Evolutionary conservation across 2,797 vertebrate genomes (phyloP).

Genomic region (Capromys pilorides): DNA sequence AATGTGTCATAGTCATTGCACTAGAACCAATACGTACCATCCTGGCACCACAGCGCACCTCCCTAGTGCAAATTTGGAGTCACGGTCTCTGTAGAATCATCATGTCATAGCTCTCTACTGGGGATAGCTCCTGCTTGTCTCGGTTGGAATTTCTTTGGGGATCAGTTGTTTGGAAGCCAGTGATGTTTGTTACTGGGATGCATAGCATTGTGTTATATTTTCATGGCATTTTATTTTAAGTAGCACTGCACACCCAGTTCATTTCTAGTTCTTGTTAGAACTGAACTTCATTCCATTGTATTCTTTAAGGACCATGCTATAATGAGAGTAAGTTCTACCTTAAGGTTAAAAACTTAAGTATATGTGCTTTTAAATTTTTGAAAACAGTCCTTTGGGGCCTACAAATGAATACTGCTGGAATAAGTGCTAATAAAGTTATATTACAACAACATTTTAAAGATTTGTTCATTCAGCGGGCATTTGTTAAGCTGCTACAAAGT

Average conservation of each 20-base stretch:
- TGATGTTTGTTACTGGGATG: constrained; percentile 60
- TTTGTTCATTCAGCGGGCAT: neutral
- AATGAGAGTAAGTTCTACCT: constrained; percentile 54
- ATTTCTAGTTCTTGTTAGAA: constrained; percentile 70
- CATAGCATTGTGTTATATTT: constrained; percentile 38
- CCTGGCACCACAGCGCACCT: constrained; percentile 18
- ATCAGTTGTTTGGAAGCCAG: constrained; percentile 60
- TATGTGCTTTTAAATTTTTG: constrained; percentile 63
- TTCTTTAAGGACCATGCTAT: constrained; percentile 16
- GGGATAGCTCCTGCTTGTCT: constrained; percentile 27
- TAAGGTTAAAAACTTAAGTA: constrained; percentile 63
- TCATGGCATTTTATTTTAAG: constrained; percentile 37
- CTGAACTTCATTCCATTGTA: constrained; percentile 65
- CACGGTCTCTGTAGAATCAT: constrained; percentile 50
- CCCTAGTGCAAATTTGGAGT: constrained; percentile 14
- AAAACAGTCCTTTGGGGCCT: constrained; percentile 71
- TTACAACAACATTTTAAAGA: constrained; percentile 58
- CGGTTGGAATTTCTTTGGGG: constrained; percentile 60
- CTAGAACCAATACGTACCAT: constrained; percentile 47
- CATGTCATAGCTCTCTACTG: neutral
- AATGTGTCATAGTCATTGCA: constrained; percentile 42
- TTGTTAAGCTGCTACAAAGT: neutral
- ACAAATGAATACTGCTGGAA: constrained; percentile 74
- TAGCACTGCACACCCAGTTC: constrained; percentile 43
- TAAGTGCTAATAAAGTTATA: constrained; percentile 79